Evolutionary conservation across 2,888 invertebrate genomes (phyloP).

Genomic region (Anticlea derivata): DNA sequence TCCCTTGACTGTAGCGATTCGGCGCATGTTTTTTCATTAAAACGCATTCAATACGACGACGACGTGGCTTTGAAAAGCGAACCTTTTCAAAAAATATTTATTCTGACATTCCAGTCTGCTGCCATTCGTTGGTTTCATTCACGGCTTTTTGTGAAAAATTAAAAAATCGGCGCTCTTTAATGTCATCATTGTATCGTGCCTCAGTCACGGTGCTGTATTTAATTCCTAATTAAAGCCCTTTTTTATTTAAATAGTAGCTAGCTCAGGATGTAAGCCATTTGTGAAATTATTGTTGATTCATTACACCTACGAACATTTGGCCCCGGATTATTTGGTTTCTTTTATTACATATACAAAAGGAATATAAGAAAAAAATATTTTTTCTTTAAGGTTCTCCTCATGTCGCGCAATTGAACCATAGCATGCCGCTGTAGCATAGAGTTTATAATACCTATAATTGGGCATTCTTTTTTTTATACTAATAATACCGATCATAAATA

Average conservation of each 20-base stretch:
- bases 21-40: slow-evolving; percentile 84
- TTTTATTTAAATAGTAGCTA: slow-evolving; percentile 23
- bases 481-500: too few species aligned
- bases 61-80: slow-evolving; percentile 78
- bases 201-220: slow-evolving; percentile 10
- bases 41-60: slow-evolving; percentile 82
- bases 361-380: too few species aligned
- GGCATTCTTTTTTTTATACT: too few species aligned
- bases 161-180: slow-evolving; percentile 51
- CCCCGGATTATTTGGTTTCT: too few species aligned
- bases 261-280: slow-evolving; percentile 6
- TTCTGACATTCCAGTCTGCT: slow-evolving; percentile 72
- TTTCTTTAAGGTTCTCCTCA: too few species aligned
- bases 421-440: too few species aligned
- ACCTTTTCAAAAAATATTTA: slow-evolving; percentile 79
- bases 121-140: slow-evolving; percentile 62
- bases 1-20: slow-evolving; percentile 82
- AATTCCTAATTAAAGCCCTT: slow-evolving; percentile 14
- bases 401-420: too few species aligned
- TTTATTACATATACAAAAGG: too few species aligned
- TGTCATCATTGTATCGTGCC: slow-evolving; percentile 33
- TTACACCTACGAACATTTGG: neutral
- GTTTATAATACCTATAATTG: too few species aligned
- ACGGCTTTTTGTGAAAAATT: slow-evolving; percentile 58
- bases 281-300: neutral